Conservation (phyloP, 1,140 invertebrate genomes). For the Hormaphis cornu region DNA sequence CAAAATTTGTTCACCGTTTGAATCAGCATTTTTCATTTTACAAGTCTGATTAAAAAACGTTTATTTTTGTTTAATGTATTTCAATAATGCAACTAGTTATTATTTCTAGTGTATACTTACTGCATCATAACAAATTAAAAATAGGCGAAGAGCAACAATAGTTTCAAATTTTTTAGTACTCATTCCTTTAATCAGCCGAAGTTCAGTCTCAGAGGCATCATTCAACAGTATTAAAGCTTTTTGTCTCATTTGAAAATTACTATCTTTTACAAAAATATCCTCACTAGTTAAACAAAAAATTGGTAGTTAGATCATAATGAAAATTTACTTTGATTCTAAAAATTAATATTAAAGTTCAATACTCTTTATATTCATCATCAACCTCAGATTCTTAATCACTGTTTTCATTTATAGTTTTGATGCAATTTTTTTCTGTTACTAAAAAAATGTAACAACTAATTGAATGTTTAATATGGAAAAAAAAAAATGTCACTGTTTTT, state of each 20-base stretch:
- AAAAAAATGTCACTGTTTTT: no score
- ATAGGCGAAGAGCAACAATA: slow-evolving; percentile 58
- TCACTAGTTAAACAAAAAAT: slow-evolving; percentile 44
- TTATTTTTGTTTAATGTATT: no score
- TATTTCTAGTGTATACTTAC: slow-evolving; percentile 45
- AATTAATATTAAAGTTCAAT: neutral
- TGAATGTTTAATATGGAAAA: no score
- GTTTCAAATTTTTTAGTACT: slow-evolving; percentile 63
- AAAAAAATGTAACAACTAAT: neutral
- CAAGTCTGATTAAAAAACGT: slow-evolving; percentile 48
- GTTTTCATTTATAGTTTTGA: slow-evolving; percentile 14
- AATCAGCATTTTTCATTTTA: slow-evolving; percentile 59
- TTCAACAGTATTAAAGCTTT: slow-evolving; percentile 69
- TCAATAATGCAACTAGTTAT: no score
- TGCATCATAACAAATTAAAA: slow-evolving; percentile 60
- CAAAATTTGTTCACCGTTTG: slow-evolving; percentile 58
- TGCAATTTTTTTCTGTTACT: slow-evolving; percentile 30
- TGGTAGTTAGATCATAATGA: neutral
- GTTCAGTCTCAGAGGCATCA: slow-evolving; percentile 53
- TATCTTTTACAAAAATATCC: slow-evolving; percentile 58
- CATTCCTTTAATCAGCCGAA: slow-evolving; percentile 57
- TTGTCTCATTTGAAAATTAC: slow-evolving; percentile 57
- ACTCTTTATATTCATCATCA: slow-evolving; percentile 24
- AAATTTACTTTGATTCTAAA: no score
- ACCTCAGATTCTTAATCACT: slow-evolving; percentile 9